A percentile compares a stretch with the other conserved stretches of the same genome.
Conservation (phyloP, 1,140 invertebrate species). For the Aphelinus atriplicis region DNA sequence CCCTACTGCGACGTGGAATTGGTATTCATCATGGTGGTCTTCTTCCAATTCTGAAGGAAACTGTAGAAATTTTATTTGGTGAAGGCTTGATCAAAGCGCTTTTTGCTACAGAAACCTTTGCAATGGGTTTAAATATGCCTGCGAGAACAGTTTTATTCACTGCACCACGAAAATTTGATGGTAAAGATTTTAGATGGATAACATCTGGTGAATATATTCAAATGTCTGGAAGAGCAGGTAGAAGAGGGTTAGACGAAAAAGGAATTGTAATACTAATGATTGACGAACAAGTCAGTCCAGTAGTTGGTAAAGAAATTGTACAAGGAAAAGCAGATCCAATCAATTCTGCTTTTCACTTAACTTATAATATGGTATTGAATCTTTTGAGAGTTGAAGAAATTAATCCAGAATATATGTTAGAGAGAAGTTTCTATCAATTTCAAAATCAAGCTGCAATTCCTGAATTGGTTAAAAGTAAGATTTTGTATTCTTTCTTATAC, state of each 20-base stretch:
- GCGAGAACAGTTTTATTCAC: conserved; percentile 98
- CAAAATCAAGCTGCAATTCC: conserved; percentile 98
- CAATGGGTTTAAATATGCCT: conserved; percentile 99
- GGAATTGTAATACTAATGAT: conserved; percentile 99
- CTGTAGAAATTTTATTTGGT: conserved; percentile 97
- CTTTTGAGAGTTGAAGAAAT: conserved; percentile 97
- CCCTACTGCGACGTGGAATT: conserved; percentile 92
- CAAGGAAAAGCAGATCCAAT: conserved; percentile 95
- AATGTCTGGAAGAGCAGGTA: conserved; percentile 98
- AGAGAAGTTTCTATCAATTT: conserved; percentile 98
- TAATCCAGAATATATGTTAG: conserved; percentile 99
- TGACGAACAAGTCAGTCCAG: conserved; percentile 94
- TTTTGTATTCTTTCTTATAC: conserved; percentile 13
- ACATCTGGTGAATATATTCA: conserved; percentile 99
- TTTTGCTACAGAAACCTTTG: conserved; percentile 99
- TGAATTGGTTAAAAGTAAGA: conserved; percentile 83
- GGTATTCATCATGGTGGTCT: conserved; percentile 98
- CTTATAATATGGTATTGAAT: conserved; percentile 99
- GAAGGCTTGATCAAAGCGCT: conserved; percentile 97
- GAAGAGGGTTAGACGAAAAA: conserved; percentile 96
- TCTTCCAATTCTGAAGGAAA: conserved; percentile 97
- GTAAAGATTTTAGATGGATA: conserved; percentile 93
- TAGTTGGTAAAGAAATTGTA: conserved; percentile 85
- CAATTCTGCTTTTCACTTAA: conserved; percentile 98
- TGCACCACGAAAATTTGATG: conserved; percentile 95